phyloP scores from a whole-genome alignment of 2,797 vertebrate genomes.

The Lutjanus campechanus region DNA sequence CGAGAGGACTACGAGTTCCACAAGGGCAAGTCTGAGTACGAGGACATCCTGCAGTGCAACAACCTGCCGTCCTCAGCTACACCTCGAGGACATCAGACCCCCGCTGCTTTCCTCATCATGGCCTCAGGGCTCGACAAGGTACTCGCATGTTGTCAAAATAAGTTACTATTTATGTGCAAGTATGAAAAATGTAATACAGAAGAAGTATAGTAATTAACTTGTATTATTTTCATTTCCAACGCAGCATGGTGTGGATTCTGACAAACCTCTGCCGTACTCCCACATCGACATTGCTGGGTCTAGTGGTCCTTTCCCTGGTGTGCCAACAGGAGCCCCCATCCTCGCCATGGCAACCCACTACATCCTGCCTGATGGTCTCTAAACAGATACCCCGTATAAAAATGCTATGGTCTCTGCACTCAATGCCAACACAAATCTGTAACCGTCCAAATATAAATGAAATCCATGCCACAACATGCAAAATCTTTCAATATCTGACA shows the following conservation, averaged over 20 bases:
- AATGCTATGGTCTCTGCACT: constrained; percentile 10
- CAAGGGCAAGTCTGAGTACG: constrained; percentile 89
- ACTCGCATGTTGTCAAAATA: not conserved
- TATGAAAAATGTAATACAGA: not conserved
- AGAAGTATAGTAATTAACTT: constrained; percentile 9
- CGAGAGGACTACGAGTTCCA: constrained; percentile 90
- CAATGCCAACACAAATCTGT: constrained; percentile 8
- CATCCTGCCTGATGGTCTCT: constrained; percentile 67
- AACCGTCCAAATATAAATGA: constrained; percentile 34
- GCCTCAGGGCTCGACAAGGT: constrained; percentile 89
- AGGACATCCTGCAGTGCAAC: constrained; percentile 88
- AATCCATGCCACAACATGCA: constrained; percentile 21
- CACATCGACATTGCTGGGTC: constrained; percentile 90
- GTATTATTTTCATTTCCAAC: not conserved
- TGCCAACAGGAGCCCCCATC: constrained; percentile 88
- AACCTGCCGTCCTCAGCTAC: constrained; percentile 86
- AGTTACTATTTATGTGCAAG: not conserved
- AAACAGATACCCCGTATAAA: constrained; percentile 12
- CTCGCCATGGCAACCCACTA: constrained; percentile 87
- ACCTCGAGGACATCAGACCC: constrained; percentile 88
- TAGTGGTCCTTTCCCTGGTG: constrained; percentile 88
- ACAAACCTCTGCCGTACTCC: constrained; percentile 83
- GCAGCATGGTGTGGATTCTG: constrained; percentile 86
- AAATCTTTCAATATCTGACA: constrained; percentile 1
- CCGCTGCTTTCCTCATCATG: constrained; percentile 90